Percentiles rank a stretch among this genome's conserved stretches.
phyloP scores from a whole-genome alignment of 2,113 vertebrate genomes.

The Mixornis gularis region DNA sequence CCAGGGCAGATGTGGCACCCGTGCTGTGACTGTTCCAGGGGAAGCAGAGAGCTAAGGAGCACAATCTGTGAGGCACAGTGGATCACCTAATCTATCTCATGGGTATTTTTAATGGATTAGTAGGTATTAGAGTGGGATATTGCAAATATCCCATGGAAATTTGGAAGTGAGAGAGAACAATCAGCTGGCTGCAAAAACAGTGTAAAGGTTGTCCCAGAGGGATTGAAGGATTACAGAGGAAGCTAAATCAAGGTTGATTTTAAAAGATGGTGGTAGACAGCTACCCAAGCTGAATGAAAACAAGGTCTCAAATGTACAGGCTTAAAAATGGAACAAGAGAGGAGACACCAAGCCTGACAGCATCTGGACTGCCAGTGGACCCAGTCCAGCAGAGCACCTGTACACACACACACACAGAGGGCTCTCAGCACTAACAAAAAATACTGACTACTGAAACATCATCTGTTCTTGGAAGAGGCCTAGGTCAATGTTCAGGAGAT shows the following conservation, averaged over 20 bases:
- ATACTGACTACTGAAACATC: neutral
- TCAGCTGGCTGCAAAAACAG: slow-evolving; percentile 26
- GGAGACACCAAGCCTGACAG: neutral
- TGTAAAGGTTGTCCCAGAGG: slow-evolving; percentile 33
- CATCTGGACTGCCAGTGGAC: neutral
- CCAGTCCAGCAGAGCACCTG: neutral
- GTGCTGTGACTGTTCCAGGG: neutral
- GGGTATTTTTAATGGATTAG: slow-evolving; percentile 55
- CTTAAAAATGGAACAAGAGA: neutral
- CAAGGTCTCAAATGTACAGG: neutral
- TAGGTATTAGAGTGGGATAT: slow-evolving; percentile 38
- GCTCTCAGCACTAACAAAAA: neutral
- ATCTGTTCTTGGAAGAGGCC: neutral
- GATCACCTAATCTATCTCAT: slow-evolving; percentile 30
- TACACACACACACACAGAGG: neutral
- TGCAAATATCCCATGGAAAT: slow-evolving; percentile 52
- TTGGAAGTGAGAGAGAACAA: slow-evolving; percentile 43
- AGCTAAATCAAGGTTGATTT: slow-evolving; percentile 49
- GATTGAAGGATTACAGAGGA: slow-evolving; percentile 22
- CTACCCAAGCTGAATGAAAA: slow-evolving; percentile 38
- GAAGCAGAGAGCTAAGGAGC: neutral
- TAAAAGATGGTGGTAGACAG: slow-evolving; percentile 32
- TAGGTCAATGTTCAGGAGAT: neutral
- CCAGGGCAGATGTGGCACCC: neutral
- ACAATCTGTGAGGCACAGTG: slow-evolving; percentile 18